phyloP scores from a whole-genome alignment of 1,140 invertebrate species.

The Orchesella cincta region DNA sequence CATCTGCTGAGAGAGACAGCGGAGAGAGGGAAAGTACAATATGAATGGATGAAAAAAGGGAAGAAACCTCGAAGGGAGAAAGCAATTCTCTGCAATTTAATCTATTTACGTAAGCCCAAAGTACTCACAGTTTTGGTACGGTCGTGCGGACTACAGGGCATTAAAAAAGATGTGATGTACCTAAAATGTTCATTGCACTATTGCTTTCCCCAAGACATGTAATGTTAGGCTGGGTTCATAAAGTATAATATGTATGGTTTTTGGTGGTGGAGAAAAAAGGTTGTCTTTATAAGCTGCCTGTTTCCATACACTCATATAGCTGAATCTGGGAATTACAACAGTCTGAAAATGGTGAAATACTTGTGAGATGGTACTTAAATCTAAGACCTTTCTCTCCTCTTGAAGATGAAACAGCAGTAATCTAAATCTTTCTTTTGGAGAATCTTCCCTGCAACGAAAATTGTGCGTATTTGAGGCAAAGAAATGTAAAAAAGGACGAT shows the following conservation, averaged over 20 bases:
- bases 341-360: neutral
- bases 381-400: conserved; percentile 3
- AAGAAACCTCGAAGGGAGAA: neutral
- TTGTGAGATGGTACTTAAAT: conserved; percentile 9
- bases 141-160: neutral
- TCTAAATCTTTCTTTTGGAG: conserved; percentile 15
- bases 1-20: too few relatives aligned
- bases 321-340: neutral
- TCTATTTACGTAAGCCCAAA: neutral
- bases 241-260: neutral
- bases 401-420: conserved; percentile 7
- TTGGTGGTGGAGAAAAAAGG: too few relatives aligned
- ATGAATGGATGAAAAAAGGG: too few relatives aligned
- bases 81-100: conserved; percentile 17
- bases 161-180: neutral
- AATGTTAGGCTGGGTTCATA: neutral
- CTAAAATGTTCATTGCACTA: neutral
- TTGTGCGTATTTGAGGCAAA: neutral
- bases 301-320: neutral
- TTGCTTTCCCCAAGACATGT: neutral
- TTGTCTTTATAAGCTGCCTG: too few relatives aligned
- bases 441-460: neutral
- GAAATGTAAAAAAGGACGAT: neutral
- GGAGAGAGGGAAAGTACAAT: neutral
- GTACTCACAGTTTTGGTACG: neutral